Conservation (phyloP, 2,888 invertebrate genomes). For the Aproaerema taeniolella region DNA sequence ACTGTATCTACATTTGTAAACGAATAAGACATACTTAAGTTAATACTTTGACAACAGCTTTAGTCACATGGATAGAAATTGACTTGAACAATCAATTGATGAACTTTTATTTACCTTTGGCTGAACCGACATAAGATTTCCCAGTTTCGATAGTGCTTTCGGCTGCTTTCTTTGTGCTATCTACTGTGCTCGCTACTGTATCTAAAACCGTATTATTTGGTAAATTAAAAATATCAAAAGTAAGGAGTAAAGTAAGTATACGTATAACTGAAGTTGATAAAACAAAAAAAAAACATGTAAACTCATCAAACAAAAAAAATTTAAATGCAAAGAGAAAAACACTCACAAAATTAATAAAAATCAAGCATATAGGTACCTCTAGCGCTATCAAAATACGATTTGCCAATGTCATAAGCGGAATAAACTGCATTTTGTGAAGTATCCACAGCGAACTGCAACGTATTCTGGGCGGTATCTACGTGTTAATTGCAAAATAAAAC, state of each 20-base stretch:
- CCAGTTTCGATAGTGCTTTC: conserved; percentile 36
- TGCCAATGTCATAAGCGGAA: conserved; percentile 49
- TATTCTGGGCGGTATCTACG: conserved; percentile 51
- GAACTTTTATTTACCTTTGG: conserved; percentile 60
- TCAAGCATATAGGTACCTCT: conserved; percentile 51
- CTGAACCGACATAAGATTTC: conserved; percentile 30
- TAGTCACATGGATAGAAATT: too few relatives aligned
- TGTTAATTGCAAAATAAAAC: conserved; percentile 31
- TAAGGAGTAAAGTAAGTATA: too few relatives aligned
- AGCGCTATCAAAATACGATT: conserved; percentile 46
- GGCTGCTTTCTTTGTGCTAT: conserved; percentile 45
- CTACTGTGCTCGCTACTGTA: conserved; percentile 43
- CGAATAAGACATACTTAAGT: conserved; percentile 1
- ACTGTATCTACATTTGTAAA: conserved; percentile 28
- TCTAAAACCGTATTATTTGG: conserved; percentile 41
- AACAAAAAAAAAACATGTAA: too few relatives aligned
- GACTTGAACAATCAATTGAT: too few relatives aligned
- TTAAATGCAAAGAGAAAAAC: too few relatives aligned
- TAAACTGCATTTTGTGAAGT: conserved; percentile 40
- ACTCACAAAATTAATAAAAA: too few relatives aligned
- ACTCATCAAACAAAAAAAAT: too few relatives aligned
- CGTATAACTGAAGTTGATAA: too few relatives aligned
- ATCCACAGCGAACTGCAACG: conserved; percentile 44
- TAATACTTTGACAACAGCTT: too few relatives aligned
- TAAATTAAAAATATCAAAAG: conserved; percentile 15